Evolutionary conservation across 2,797 vertebrate genomes (phyloP).

Genomic region (Anguilla obscura): DNA sequence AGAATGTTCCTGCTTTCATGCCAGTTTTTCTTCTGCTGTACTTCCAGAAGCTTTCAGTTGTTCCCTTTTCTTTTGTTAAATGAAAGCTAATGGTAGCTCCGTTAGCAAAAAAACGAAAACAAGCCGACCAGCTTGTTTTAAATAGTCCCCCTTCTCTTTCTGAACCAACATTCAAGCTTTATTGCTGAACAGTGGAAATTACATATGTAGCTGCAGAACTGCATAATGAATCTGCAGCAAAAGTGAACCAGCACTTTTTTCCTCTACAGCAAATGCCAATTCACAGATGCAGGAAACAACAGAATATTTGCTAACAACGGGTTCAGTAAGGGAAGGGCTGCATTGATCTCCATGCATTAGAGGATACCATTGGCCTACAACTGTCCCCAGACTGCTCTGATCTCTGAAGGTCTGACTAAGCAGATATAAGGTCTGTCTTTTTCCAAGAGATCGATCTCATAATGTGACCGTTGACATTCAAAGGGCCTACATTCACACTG

Average conservation of each 20-base stretch:
- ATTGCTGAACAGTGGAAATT: conserved; percentile 36
- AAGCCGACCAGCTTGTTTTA: background rate
- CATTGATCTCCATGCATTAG: conserved; percentile 60
- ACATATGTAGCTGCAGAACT: conserved; percentile 16
- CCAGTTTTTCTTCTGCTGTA: background rate
- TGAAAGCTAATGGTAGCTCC: background rate
- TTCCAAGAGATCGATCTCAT: conserved; percentile 19
- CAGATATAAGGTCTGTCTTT: conserved; percentile 44
- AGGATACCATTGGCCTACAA: conserved; percentile 47
- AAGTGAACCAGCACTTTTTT: conserved; percentile 81
- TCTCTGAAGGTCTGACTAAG: conserved; percentile 54
- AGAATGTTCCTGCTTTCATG: too few relatives aligned
- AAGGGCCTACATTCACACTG: conserved; percentile 40
- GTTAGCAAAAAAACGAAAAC: conserved; percentile 32
- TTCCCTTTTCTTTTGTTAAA: too few relatives aligned
- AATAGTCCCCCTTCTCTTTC: conserved; percentile 18
- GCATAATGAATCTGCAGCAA: conserved; percentile 46
- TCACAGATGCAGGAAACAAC: conserved; percentile 38
- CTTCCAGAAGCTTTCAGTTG: background rate
- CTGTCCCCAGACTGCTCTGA: conserved; percentile 48
- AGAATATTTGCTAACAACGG: background rate
- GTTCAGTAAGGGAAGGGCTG: background rate
- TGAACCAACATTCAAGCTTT: conserved; percentile 57
- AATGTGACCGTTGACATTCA: background rate
- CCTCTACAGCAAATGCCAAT: conserved; percentile 31